Conservation (phyloP, 2,113 vertebrate species). For the Aegotheles bennettii region DNA sequence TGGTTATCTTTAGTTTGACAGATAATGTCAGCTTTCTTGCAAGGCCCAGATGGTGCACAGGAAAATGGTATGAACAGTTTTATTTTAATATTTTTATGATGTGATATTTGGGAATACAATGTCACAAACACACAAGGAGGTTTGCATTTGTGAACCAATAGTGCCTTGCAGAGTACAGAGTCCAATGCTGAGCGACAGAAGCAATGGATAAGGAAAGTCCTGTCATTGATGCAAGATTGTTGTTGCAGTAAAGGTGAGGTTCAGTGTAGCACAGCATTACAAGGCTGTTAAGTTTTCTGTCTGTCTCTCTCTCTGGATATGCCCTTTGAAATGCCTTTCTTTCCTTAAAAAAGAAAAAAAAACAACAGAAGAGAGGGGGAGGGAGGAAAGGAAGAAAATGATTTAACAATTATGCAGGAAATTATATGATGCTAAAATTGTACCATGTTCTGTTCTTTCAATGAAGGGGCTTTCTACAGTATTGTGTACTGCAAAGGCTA, state of each 20-base stretch:
- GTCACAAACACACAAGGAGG: conserved; percentile 41
- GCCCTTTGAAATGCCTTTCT: conserved; percentile 26
- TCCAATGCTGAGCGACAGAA: background rate
- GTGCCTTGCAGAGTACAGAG: conserved; percentile 6
- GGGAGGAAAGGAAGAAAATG: conserved; percentile 68
- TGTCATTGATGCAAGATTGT: background rate
- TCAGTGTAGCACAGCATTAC: background rate
- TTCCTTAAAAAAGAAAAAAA: background rate
- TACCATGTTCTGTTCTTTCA: conserved; percentile 69
- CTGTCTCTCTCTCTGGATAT: background rate
- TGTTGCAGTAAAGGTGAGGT: background rate
- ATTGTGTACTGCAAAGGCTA: conserved; percentile 61
- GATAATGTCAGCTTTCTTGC: conserved; percentile 67
- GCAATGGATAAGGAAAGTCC: background rate
- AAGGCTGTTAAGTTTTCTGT: conserved; percentile 52
- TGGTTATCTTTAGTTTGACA: conserved; percentile 73
- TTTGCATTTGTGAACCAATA: conserved; percentile 1
- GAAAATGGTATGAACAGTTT: conserved; percentile 67
- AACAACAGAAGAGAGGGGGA: background rate
- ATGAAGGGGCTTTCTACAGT: conserved; percentile 69
- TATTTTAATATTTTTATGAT: conserved; percentile 67
- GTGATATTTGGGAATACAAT: conserved; percentile 57
- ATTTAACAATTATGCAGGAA: conserved; percentile 76
- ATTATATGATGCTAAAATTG: conserved; percentile 81
- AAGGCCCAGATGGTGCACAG: conserved; percentile 69